These are phyloP conservation scores for Plebejus melissa DNA, from an alignment of 2,888 invertebrate species.

Conservation along the genomic window DNA sequence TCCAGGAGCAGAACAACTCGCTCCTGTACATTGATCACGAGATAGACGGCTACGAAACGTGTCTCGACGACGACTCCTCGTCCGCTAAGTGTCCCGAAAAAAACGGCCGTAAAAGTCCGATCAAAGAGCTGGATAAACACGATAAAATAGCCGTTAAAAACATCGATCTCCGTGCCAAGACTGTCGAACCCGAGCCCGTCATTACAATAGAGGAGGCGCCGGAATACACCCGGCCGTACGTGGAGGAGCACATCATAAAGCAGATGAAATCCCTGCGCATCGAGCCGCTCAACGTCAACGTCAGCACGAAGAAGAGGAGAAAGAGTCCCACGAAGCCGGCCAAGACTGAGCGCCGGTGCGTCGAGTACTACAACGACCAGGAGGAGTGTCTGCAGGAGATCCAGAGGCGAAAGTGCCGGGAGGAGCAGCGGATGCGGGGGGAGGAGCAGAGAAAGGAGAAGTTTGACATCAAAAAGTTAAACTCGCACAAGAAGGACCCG, in stretches of 20 bases:
- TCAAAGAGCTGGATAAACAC: conserved; percentile 69
- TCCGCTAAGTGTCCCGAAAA: conserved; percentile 56
- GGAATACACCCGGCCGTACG: conserved; percentile 58
- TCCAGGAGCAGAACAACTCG: conserved; percentile 63
- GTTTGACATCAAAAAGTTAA: conserved; percentile 59
- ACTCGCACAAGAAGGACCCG: conserved; percentile 53
- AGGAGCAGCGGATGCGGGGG: conserved; percentile 49
- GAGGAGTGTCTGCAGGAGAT: conserved; percentile 80
- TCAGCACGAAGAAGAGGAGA: conserved; percentile 56
- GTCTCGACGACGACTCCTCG: conserved; percentile 79
- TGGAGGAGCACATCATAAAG: conserved; percentile 72
- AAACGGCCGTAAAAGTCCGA: conserved; percentile 65
- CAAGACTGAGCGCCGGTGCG: conserved; percentile 59
- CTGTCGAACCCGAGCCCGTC: conserved; percentile 47
- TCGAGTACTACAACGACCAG: conserved; percentile 82
- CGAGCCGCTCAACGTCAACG: conserved; percentile 66
- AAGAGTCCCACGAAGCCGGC: conserved; percentile 66
- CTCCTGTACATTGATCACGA: conserved; percentile 73
- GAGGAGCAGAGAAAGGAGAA: conserved; percentile 61
- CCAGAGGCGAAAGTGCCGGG: conserved; percentile 57
- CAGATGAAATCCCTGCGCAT: conserved; percentile 73
- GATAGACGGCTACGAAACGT: conserved; percentile 80
- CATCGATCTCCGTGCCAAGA: conserved; percentile 62
- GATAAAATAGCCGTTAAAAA: conserved; percentile 58
- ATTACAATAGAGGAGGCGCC: conserved; percentile 53